These are phyloP conservation scores for Drosophila chauvacae DNA, from an alignment of 1,140 invertebrate species.

Conservation along the genomic window DNA sequence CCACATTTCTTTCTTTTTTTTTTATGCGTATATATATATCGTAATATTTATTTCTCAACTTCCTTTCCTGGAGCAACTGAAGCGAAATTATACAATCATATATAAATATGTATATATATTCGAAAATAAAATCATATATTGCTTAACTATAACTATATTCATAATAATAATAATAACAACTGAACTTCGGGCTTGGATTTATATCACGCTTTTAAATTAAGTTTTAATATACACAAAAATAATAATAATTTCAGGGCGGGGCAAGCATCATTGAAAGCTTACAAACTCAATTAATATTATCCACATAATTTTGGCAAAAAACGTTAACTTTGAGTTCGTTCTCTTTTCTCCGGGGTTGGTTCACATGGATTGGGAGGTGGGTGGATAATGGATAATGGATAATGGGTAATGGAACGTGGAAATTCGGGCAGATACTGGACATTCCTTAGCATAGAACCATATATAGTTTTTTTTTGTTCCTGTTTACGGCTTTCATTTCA, in stretches of 20 bases:
- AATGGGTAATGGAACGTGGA: background rate
- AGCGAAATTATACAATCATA: constrained; percentile 11
- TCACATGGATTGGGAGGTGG: background rate
- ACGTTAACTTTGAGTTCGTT: constrained; percentile 36
- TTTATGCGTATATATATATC: constrained; percentile 13
- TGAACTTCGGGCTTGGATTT: background rate
- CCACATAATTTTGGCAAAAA: constrained; percentile 42
- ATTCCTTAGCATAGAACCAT: constrained; percentile 16
- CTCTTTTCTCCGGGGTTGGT: background rate
- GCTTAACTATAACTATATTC: constrained; percentile 16
- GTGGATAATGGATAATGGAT: background rate
- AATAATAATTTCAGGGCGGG: background rate
- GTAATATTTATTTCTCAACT: constrained; percentile 41
- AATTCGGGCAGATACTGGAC: background rate
- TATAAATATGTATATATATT: background rate
- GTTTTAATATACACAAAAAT: background rate
- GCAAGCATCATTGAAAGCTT: constrained; percentile 3
- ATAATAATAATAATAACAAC: constrained; percentile 25
- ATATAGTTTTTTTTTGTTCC: background rate
- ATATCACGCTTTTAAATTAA: constrained; percentile 59
- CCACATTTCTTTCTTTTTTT: background rate
- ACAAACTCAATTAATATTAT: constrained; percentile 7
- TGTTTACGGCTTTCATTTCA: background rate
- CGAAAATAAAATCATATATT: constrained; percentile 28
- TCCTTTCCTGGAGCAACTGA: constrained; percentile 2